Conservation (phyloP, 1,140 invertebrate genomes). For the Drosophila ananassae region DNA sequence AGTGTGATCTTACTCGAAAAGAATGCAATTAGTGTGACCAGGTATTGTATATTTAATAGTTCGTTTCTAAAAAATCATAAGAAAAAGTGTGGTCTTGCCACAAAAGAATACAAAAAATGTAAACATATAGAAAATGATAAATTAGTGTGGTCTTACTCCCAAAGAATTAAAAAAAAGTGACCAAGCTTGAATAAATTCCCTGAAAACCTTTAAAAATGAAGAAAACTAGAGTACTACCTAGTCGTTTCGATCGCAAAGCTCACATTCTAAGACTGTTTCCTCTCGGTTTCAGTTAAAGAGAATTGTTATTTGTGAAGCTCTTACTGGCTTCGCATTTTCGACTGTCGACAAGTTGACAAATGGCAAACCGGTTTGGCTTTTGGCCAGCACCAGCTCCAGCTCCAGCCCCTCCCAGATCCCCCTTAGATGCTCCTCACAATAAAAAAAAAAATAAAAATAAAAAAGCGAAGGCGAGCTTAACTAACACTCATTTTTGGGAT, state of each 20-base stretch:
- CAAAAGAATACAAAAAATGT: no score
- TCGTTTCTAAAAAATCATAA: no score
- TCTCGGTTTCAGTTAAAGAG: conserved; percentile 11
- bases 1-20: background rate
- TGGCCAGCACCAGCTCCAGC: conserved; percentile 53
- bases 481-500: conserved; percentile 27
- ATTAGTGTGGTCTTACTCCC: no score
- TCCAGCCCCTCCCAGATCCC: conserved; percentile 7
- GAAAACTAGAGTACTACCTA: background rate
- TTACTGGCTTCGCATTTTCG: conserved; percentile 57
- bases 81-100: no score
- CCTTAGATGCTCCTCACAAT: no score
- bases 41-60: background rate
- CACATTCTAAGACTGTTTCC: conserved; percentile 1
- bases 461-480: conserved; percentile 4
- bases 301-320: conserved; percentile 71
- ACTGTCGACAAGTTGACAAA: conserved; percentile 72
- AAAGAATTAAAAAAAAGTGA: background rate
- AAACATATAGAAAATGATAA: no score
- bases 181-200: background rate
- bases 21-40: background rate
- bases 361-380: conserved; percentile 74
- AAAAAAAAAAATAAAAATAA: background rate
- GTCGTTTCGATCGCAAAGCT: background rate
- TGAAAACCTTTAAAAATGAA: background rate